Conservation (phyloP, 2,113 vertebrate species). For the Zosterops japonicus region DNA sequence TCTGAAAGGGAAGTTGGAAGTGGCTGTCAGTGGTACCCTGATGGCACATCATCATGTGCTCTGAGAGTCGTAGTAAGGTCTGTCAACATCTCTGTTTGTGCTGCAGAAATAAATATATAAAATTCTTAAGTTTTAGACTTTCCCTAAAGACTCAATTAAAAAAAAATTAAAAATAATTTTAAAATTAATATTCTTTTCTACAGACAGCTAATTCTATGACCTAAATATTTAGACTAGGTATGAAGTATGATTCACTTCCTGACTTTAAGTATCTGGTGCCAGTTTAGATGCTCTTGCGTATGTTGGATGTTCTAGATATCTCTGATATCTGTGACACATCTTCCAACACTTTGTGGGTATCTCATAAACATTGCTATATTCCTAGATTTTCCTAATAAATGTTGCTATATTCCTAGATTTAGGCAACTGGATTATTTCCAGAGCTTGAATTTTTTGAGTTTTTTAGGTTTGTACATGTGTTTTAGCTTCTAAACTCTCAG, state of each 20-base stretch:
- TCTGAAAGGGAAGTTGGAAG: not conserved
- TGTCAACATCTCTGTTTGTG: not conserved
- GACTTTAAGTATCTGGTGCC: not conserved
- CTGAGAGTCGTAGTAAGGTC: not conserved
- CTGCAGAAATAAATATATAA: not conserved
- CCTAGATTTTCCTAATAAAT: not conserved
- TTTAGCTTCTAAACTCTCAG: not conserved
- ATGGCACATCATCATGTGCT: not conserved
- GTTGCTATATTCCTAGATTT: not conserved
- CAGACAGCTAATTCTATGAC: not conserved
- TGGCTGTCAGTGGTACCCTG: not conserved
- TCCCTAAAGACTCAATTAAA: not conserved
- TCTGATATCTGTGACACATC: not conserved
- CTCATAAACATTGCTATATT: not conserved
- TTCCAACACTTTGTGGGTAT: not conserved
- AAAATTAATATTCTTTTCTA: not conserved
- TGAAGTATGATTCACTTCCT: not conserved
- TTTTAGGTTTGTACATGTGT: not conserved
- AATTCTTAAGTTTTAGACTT: not conserved
- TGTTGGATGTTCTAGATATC: not conserved
- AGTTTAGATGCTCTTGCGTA: not conserved
- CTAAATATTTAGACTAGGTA: not conserved
- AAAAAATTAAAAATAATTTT: not conserved
- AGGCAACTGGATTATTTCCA: not conserved
- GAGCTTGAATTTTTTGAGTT: not conserved